Evolutionary conservation across 2,797 vertebrate species (phyloP).

Genomic region (Ara ararauna): DNA sequence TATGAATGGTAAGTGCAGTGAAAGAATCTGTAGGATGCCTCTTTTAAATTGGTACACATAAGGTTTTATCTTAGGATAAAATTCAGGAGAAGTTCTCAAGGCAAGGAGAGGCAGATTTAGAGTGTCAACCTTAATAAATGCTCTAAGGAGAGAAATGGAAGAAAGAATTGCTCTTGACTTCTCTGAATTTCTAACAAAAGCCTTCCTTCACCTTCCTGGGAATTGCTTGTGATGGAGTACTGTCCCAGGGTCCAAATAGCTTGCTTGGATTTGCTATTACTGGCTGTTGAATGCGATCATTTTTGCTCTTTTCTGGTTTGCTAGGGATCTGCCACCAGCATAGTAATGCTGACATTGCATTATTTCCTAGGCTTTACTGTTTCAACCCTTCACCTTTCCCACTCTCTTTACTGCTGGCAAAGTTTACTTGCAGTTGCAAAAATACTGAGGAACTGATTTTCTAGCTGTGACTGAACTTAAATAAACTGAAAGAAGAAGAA

Average conservation of each 20-base stretch:
- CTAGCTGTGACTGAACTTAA: constrained; percentile 56
- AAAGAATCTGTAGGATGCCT: background rate
- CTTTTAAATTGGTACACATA: background rate
- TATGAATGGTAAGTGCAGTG: background rate
- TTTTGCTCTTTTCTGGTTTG: constrained; percentile 28
- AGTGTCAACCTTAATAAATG: background rate
- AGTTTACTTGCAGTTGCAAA: constrained; percentile 49
- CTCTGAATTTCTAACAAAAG: background rate
- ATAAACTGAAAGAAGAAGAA: constrained; percentile 56
- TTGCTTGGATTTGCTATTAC: background rate
- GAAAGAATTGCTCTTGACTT: background rate
- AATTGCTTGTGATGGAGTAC: background rate
- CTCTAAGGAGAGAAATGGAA: background rate
- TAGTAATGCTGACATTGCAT: constrained; percentile 40
- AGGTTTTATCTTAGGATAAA: background rate
- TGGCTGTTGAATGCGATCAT: background rate
- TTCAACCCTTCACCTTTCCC: constrained; percentile 52
- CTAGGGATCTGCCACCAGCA: background rate
- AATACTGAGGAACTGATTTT: constrained; percentile 5
- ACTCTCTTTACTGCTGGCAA: constrained; percentile 32
- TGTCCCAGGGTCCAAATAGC: background rate
- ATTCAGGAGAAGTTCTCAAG: background rate
- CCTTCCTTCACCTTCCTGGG: background rate
- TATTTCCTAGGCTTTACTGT: constrained; percentile 39
- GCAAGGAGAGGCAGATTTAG: background rate